Evolutionary conservation across 2,113 vertebrate genomes (phyloP), one percentile per base, ranked within the genome.

Genomic region (Opisthocomus hoazin): DNA sequence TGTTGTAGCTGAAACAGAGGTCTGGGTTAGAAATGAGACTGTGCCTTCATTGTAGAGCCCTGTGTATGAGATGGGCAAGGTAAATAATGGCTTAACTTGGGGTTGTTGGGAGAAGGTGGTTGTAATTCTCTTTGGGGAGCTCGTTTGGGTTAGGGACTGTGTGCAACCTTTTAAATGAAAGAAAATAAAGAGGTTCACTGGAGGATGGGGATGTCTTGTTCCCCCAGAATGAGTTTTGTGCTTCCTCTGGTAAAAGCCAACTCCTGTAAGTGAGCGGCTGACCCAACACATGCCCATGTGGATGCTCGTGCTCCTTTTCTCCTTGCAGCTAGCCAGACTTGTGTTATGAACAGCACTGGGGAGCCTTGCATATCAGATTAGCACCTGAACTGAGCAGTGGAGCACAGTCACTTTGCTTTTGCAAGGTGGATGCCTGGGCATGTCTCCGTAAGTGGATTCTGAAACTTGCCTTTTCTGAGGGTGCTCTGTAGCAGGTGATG

Each of bases 311-410:
- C 50, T 54, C 12, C 50, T 53, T 7, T 18, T 46, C 76, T 58
- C 45, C 23, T 29, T 45, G 37, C 22, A 60, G 18, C 5, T n/a
- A 3, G 11, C 11, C 26, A 20, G 30, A 6, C 20, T 34, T 11
- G 11, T 4, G 20, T 39, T 41, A 6, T 2, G 29, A 39, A 14
- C 9, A 32, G 66, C 46, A 29, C 10, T 3, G 50, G 39, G 46
- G 50, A 45, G 36, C 27, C 27, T 19, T 24, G 43, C 2, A 0
- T 12, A 2, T 27, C 0, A 2, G 51, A 30, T 12, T 5, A 4
- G n/a, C 6, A 9, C 23, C n/a, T 19, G 50, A 27, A 56, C 0
- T n/a, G 15, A 74, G 51, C 36, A 27, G 29, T 1, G 34, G 29
- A 43, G 22, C 12, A 14, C 3, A 17, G 68, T 37, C 11, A 4